Evolutionary conservation across 1,140 invertebrate genomes (phyloP).

Genomic region (Neoseiulus cucumeris): DNA sequence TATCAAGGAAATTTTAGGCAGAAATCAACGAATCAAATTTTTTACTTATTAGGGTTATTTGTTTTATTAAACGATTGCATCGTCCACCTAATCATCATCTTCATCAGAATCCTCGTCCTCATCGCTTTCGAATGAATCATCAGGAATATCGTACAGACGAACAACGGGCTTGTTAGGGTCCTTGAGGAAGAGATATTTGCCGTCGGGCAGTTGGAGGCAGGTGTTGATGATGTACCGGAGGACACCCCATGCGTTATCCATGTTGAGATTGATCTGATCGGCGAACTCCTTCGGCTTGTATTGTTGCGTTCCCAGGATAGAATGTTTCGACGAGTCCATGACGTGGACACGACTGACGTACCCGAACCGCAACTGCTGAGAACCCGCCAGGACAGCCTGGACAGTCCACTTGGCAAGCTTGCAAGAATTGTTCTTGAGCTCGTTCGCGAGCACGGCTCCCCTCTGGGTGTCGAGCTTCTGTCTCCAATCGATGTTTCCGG

Average conservation of each 20-base stretch:
- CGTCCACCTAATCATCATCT: conserved; percentile 28
- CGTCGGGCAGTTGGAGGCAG: conserved; percentile 92
- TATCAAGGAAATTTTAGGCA: too few relatives aligned
- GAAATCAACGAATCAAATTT: too few relatives aligned
- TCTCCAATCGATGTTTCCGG: conserved; percentile 93
- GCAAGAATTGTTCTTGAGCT: conserved; percentile 92
- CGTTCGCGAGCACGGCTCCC: conserved; percentile 92
- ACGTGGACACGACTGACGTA: conserved; percentile 54
- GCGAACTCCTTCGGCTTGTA: conserved; percentile 97
- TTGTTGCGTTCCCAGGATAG: conserved; percentile 93
- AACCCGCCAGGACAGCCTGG: conserved; percentile 81
- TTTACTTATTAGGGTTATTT: too few relatives aligned
- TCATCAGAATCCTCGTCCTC: conserved; percentile 77
- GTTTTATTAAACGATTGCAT: too few relatives aligned
- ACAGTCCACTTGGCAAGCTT: conserved; percentile 99
- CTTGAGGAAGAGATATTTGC: conserved; percentile 93
- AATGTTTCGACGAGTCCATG: conserved; percentile 83
- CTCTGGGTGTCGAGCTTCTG: conserved; percentile 91
- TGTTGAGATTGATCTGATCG: conserved; percentile 92
- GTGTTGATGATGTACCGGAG: conserved; percentile 94
- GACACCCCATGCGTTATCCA: conserved; percentile 99
- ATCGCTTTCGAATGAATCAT: conserved; percentile 95
- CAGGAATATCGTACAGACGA: conserved; percentile 86
- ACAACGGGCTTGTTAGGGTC: conserved; percentile 97
- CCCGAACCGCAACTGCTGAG: conserved; percentile 94